phyloP scores from a whole-genome alignment of 2,888 invertebrate species.

The Gandaritis pyraliata region DNA sequence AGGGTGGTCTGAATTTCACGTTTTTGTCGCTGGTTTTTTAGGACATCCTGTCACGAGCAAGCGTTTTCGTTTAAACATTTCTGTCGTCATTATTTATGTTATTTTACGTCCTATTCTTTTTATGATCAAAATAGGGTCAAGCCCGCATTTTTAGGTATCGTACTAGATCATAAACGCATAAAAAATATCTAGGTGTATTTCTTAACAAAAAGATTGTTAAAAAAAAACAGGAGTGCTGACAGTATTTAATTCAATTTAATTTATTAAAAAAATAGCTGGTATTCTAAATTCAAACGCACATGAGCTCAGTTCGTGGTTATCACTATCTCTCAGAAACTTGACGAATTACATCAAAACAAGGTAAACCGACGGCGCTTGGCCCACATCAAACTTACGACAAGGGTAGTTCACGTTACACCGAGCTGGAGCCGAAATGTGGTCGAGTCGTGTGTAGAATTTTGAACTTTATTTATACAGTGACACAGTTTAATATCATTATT shows the following conservation, averaged over 20 bases:
- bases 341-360: conserved; percentile 23
- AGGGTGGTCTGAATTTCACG: conserved; percentile 34
- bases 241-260: too few species aligned
- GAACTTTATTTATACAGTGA: too few species aligned
- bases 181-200: too few species aligned
- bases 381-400: conserved; percentile 25
- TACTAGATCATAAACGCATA: too few species aligned
- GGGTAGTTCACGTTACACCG: too few species aligned
- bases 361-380: conserved; percentile 13
- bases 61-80: background rate
- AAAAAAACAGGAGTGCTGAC: too few species aligned
- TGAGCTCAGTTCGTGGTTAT: background rate
- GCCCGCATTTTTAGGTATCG: too few species aligned
- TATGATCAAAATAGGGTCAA: background rate
- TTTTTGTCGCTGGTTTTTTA: conserved; percentile 20
- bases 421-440: too few species aligned
- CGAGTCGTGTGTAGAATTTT: too few species aligned
- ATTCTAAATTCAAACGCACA: background rate
- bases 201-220: too few species aligned
- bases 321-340: conserved; percentile 21
- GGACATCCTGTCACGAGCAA: conserved; percentile 1
- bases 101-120: background rate
- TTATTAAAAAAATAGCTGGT: too few species aligned
- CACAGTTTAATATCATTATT: too few species aligned
- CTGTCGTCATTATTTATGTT: background rate